phyloP scores from a whole-genome alignment of 2,113 vertebrate species.

The rabbit (Oryctolagus cuniculus) region DNA sequence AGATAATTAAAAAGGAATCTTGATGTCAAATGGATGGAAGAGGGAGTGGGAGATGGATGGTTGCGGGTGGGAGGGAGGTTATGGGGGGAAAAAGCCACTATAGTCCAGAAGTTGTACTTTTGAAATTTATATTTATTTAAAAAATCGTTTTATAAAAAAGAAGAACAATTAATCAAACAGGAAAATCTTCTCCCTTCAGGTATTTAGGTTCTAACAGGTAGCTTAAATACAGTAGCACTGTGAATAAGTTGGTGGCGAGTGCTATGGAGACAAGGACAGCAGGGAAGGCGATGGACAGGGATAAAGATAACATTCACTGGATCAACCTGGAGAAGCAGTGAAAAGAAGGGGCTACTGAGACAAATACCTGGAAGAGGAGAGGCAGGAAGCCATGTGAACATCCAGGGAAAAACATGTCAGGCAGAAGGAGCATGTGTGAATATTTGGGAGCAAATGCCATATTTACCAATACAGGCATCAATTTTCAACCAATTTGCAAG shows the following conservation, averaged over 20 bases:
- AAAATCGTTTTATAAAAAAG: too few species aligned
- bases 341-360: not conserved
- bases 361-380: not conserved
- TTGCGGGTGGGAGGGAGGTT: too few species aligned
- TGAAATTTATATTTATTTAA: too few species aligned
- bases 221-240: not conserved
- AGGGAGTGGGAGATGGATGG: too few species aligned
- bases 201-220: not conserved
- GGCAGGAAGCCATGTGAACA: not conserved
- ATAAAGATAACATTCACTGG: not conserved
- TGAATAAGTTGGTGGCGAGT: not conserved
- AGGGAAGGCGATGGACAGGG: accelerated
- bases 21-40: too few species aligned
- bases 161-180: not conserved
- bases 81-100: too few species aligned
- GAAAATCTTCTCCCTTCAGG: not conserved
- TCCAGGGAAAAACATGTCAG: not conserved
- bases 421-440: not conserved
- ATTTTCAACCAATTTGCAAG: constrained; percentile 21
- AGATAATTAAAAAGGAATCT: too few species aligned
- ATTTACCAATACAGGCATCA: not conserved
- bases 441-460: not conserved
- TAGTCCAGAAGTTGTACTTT: too few species aligned
- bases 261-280: not conserved
- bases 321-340: not conserved